Conservation (phyloP, 1,140 invertebrate genomes). For the Macrosteles quadrilineatus region DNA sequence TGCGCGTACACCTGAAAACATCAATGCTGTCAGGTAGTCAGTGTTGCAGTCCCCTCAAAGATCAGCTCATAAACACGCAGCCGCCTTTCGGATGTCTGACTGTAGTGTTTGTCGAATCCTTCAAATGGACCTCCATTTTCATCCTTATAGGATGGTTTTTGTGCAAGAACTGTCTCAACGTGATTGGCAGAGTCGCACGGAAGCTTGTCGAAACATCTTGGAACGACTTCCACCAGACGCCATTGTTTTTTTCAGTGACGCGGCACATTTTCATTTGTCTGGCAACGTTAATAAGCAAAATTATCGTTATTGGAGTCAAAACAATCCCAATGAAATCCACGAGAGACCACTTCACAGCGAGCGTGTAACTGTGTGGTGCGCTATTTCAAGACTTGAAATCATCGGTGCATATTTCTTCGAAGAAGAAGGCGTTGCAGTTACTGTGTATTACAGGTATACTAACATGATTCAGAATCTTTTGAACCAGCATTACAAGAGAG, state of each 20-base stretch:
- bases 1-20: conserved; percentile 21
- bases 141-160: conserved; percentile 34
- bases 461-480: conserved; percentile 39
- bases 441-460: conserved; percentile 37
- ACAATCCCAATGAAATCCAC: conserved; percentile 15
- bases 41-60: conserved; percentile 32
- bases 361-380: too few species aligned
- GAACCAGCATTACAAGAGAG: conserved; percentile 28
- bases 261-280: conserved; percentile 22
- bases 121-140: conserved; percentile 34
- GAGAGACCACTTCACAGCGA: not conserved
- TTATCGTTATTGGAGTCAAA: conserved; percentile 20
- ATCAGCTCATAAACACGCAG: conserved; percentile 31
- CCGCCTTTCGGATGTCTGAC: conserved; percentile 31
- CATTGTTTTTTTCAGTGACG: conserved; percentile 22
- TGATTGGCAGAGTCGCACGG: conserved; percentile 1
- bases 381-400: too few species aligned
- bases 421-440: conserved; percentile 30
- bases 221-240: not conserved
- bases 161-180: conserved; percentile 33
- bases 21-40: conserved; percentile 23
- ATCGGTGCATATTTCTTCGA: too few species aligned
- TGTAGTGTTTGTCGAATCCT: conserved; percentile 31
- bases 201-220: conserved; percentile 9
- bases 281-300: conserved; percentile 11